phyloP scores from a whole-genome alignment of 2,797 vertebrate genomes.

The Hybognathus amarus region DNA sequence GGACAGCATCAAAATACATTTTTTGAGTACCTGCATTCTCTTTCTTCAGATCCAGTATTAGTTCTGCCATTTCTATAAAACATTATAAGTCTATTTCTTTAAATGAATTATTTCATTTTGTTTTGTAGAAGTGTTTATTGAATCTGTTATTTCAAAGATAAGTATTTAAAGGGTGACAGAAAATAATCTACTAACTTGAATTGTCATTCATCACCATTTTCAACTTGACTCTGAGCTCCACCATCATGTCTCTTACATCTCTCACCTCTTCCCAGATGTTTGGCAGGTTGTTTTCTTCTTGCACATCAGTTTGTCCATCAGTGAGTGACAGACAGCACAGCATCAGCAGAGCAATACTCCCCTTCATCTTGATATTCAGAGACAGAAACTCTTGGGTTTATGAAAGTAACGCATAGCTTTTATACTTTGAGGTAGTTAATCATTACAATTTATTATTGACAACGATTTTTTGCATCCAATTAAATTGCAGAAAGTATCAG shows the following conservation, averaged over 20 bases:
- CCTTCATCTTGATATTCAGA: not conserved
- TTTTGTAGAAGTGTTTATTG: not conserved
- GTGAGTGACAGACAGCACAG: not conserved
- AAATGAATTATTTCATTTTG: not conserved
- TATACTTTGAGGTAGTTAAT: not conserved
- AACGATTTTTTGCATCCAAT: no score
- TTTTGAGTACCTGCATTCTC: slow-evolving; percentile 2
- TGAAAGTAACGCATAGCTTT: not conserved
- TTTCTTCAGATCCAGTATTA: slow-evolving; percentile 18
- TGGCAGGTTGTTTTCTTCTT: not conserved
- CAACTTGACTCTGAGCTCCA: slow-evolving; percentile 18
- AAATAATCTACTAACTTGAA: slow-evolving; percentile 5
- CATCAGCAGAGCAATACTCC: slow-evolving; percentile 1
- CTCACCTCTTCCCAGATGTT: slow-evolving; percentile 25
- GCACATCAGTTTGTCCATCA: not conserved
- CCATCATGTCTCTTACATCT: slow-evolving; percentile 1
- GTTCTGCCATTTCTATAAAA: slow-evolving; percentile 10
- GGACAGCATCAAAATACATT: not conserved
- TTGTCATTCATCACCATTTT: slow-evolving; percentile 3
- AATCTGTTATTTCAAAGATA: not conserved
- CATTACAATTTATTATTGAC: not conserved
- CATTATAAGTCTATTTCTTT: not conserved
- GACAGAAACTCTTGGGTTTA: not conserved
- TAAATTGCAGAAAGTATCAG: not conserved
- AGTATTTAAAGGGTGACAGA: not conserved